Conservation (phyloP, 2,888 invertebrate species). For the Platynereis dumerilii region DNA sequence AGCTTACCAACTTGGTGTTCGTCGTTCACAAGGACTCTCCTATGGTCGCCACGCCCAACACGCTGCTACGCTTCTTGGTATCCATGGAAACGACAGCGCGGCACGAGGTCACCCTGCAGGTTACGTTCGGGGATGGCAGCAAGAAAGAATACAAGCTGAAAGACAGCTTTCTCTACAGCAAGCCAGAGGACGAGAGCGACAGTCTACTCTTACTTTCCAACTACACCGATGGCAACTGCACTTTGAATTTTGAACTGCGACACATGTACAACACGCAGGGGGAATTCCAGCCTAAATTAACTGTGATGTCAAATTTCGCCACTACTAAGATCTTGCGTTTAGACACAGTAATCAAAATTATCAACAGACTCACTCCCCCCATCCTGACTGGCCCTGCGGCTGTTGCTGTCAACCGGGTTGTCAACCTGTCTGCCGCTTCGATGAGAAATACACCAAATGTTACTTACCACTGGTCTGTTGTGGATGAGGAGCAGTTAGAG, state of each 20-base stretch:
- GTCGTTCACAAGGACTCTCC: neutral
- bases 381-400: neutral
- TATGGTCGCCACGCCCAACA: constrained; percentile 1
- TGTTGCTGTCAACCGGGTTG: constrained; percentile 2
- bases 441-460: neutral
- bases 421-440: neutral
- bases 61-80: neutral
- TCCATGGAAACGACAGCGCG: constrained; percentile 2
- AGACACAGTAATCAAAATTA: neutral
- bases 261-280: neutral
- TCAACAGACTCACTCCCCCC: neutral
- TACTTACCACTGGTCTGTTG: constrained; percentile 1
- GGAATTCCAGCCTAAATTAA: neutral
- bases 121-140: neutral
- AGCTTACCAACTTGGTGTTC: neutral
- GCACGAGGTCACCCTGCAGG: constrained; percentile 4
- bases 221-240: neutral
- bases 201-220: neutral
- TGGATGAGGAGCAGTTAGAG: neutral
- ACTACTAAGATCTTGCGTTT: neutral
- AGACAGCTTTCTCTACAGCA: no score
- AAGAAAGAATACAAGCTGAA: neutral
- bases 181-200: constrained; percentile 2
- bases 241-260: neutral
- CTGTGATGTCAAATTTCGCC: neutral